Evolutionary conservation across 2,888 invertebrate genomes (phyloP).

Genomic region (Unio delphinus): DNA sequence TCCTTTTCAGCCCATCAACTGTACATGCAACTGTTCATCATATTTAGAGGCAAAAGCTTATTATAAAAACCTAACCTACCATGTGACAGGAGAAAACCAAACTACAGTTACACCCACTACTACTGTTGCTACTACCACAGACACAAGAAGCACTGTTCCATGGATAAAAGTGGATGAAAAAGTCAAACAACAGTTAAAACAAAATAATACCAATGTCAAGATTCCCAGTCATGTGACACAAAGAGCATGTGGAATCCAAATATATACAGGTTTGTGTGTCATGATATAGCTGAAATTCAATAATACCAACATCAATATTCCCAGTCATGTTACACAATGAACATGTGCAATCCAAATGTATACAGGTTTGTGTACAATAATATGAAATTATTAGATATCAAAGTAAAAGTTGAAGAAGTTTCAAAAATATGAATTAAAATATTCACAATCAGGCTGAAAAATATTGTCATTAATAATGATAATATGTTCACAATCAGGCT

Average conservation of each 20-base stretch:
- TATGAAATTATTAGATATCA: too few species aligned
- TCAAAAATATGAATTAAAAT: too few species aligned
- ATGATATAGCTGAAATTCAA: not conserved
- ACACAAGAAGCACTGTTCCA: not conserved
- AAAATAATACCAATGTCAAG: not conserved
- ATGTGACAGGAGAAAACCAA: slow-evolving; percentile 9
- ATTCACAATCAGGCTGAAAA: too few species aligned
- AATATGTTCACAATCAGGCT: too few species aligned
- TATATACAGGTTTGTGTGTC: slow-evolving; percentile 20
- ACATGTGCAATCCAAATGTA: slow-evolving; percentile 39
- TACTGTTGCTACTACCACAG: not conserved
- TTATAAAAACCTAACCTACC: slow-evolving; percentile 1
- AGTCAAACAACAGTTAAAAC: not conserved
- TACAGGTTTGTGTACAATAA: slow-evolving; percentile 12
- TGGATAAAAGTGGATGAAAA: slow-evolving; percentile 7
- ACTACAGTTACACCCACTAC: slow-evolving; percentile 3
- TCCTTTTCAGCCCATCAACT: slow-evolving; percentile 7
- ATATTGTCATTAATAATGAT: too few species aligned
- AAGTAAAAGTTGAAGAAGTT: too few species aligned
- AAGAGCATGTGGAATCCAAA: slow-evolving; percentile 38
- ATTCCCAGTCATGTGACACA: slow-evolving; percentile 6
- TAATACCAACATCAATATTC: slow-evolving; percentile 1
- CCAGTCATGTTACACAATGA: slow-evolving; percentile 8
- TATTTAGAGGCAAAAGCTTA: slow-evolving; percentile 5
- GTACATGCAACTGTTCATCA: slow-evolving; percentile 24